Base-by-base conservation (phyloP, 2,888 invertebrate genomes). In the Caenorhabditis doughertyi region DNA sequence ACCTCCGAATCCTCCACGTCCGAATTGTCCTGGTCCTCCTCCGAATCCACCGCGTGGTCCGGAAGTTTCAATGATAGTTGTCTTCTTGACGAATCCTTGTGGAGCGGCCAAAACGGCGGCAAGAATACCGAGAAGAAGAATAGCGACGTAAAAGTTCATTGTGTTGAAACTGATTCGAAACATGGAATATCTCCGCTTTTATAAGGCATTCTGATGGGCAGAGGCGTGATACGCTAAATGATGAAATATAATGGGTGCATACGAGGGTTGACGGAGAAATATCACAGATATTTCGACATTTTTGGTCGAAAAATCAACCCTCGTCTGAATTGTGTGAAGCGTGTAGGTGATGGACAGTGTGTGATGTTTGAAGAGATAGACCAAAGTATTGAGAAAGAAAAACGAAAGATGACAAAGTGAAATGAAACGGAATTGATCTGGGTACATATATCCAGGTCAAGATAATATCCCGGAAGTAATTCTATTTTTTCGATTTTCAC, bases 21-120 rank as follows among this genome's bases (percentile, higher is more conserved):
- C 76, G 49, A 77, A 77, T 53, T 77, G 76, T 60, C 76, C 76
- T 68, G 67, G 76, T 27, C 76, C 76, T 11, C 72, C 71, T 16
- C 58, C 60, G 60, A 68, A 68, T 47, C 74, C 74, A 60, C 58
- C 58, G 3, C 39, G 58, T 39, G 70, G 70, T 27, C 67, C 58
- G 23, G 55, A 1, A 4, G 55, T 67, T 60, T 76, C 76, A 58
- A 77, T 77, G 58, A 77, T 77, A 62, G 77, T 77, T 53, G 77
- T 77, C 77, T 70, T 77, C 42, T 68, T 13, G 51, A 77, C 58
- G 60, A 70, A 39, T 60, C 64, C 47, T 44, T 79, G 79, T 56
- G 79, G 79, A 23, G 55, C 55, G 42, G 62, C 68, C 44, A 79
- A 27, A 18, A 29, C 62, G 39, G 56, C 53, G 35, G 71, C 79